Conservation (phyloP, 2,797 vertebrate species). For the Pseudopleuronectes americanus region DNA sequence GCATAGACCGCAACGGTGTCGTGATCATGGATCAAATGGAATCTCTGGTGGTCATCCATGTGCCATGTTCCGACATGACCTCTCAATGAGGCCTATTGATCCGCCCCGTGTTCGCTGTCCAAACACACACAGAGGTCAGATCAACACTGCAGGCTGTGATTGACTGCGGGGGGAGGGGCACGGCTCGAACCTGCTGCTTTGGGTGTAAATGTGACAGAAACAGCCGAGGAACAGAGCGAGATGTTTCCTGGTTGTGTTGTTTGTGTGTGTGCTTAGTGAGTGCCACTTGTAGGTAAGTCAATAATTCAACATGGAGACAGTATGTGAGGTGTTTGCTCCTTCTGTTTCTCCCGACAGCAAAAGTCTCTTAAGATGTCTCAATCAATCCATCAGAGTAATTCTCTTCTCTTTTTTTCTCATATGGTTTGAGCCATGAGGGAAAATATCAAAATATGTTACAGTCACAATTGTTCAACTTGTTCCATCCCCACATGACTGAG, state of each 20-base stretch:
- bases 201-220: slow-evolving; percentile 33
- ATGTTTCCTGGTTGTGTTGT: slow-evolving; percentile 7
- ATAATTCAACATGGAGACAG: slow-evolving; percentile 48
- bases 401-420: background rate
- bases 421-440: background rate
- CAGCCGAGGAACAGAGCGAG: slow-evolving; percentile 7
- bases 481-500: no score
- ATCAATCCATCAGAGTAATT: no score
- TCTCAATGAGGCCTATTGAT: slow-evolving; percentile 82
- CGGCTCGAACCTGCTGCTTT: slow-evolving; percentile 15
- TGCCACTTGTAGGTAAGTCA: slow-evolving; percentile 39
- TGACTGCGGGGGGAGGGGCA: slow-evolving; percentile 39
- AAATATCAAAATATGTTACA: no score
- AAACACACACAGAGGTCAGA: slow-evolving; percentile 65
- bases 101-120: slow-evolving; percentile 66
- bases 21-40: slow-evolving; percentile 53
- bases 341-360: slow-evolving; percentile 29
- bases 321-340: slow-evolving; percentile 32
- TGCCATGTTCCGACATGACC: slow-evolving; percentile 79
- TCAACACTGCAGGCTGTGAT: slow-evolving; percentile 57
- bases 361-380: slow-evolving; percentile 19
- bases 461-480: background rate
- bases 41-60: slow-evolving; percentile 63
- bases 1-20: slow-evolving; percentile 10
- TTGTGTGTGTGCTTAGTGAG: slow-evolving; percentile 40